phyloP scores from a whole-genome alignment of 2,113 vertebrate species.

The Globicephala melas region DNA sequence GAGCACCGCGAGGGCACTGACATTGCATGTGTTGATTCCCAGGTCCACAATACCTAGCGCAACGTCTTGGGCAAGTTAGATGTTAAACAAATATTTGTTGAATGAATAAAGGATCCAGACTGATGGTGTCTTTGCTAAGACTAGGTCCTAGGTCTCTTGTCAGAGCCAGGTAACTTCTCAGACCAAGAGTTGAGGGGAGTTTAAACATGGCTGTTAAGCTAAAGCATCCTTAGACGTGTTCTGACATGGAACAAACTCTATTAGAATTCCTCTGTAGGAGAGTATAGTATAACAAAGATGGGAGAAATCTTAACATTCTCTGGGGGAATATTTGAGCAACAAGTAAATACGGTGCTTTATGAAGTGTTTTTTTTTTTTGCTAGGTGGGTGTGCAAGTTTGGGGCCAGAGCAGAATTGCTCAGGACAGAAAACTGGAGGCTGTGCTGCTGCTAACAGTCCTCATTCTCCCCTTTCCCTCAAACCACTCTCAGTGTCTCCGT shows the following conservation, averaged over 20 bases:
- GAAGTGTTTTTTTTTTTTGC: not conserved
- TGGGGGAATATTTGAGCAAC: not conserved
- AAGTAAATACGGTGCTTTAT: not conserved
- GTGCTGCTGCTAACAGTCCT: fast-evolving
- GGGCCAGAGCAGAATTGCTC: not conserved
- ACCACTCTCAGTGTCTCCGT: fast-evolving
- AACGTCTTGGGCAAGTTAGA: too few species aligned
- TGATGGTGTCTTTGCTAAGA: not conserved
- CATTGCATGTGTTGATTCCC: not conserved
- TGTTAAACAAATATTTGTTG: not conserved
- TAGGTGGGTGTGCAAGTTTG: not conserved
- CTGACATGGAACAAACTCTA: not conserved
- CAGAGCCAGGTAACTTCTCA: not conserved
- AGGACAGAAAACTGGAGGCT: not conserved
- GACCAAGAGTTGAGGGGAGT: not conserved
- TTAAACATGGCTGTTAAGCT: not conserved
- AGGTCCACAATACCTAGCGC: not conserved
- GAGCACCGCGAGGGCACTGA: not conserved
- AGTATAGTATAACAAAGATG: not conserved
- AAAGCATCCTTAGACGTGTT: not conserved
- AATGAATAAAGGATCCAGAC: not conserved
- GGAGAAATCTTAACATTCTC: not conserved
- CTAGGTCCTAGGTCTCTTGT: not conserved
- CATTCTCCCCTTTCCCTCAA: not conserved
- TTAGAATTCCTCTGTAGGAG: not conserved